phyloP scores from a whole-genome alignment of 2,113 vertebrate species.

The Centropristis striata region DNA sequence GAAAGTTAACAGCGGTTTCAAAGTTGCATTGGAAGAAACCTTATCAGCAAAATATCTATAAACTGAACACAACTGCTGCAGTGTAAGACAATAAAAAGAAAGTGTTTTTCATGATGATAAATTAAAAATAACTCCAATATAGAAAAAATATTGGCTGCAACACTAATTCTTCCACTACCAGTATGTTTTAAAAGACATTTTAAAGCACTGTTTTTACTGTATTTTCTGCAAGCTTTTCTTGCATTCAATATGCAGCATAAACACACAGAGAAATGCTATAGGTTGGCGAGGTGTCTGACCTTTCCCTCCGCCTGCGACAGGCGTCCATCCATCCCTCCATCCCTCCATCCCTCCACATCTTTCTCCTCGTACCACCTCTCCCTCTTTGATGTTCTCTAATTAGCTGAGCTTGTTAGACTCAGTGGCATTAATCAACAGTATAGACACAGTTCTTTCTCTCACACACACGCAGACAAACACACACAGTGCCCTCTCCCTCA shows the following conservation, averaged over 20 bases:
- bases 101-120: not conserved
- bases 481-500: slow-evolving; percentile 36
- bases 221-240: slow-evolving; percentile 6
- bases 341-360: slow-evolving; percentile 52
- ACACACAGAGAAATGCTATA: slow-evolving; percentile 28
- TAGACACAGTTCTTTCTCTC: slow-evolving; percentile 27
- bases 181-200: slow-evolving; percentile 14
- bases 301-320: slow-evolving; percentile 72
- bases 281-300: slow-evolving; percentile 72
- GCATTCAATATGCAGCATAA: slow-evolving; percentile 25
- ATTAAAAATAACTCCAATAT: not conserved
- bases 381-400: slow-evolving; percentile 80
- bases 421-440: slow-evolving; percentile 77
- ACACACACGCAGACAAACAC: slow-evolving; percentile 51
- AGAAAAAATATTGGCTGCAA: slow-evolving; percentile 1
- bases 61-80: slow-evolving; percentile 4
- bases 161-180: not conserved
- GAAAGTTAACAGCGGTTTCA: slow-evolving; percentile 24
- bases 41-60: slow-evolving; percentile 16
- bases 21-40: slow-evolving; percentile 4
- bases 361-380: slow-evolving; percentile 50
- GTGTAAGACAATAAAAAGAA: not conserved
- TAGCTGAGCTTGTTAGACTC: slow-evolving; percentile 74
- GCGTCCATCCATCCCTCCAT: slow-evolving; percentile 57
- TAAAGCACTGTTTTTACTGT: not conserved